Evolutionary conservation across 2,888 invertebrate genomes (phyloP).

Genomic region (Drosophila anomalata): DNA sequence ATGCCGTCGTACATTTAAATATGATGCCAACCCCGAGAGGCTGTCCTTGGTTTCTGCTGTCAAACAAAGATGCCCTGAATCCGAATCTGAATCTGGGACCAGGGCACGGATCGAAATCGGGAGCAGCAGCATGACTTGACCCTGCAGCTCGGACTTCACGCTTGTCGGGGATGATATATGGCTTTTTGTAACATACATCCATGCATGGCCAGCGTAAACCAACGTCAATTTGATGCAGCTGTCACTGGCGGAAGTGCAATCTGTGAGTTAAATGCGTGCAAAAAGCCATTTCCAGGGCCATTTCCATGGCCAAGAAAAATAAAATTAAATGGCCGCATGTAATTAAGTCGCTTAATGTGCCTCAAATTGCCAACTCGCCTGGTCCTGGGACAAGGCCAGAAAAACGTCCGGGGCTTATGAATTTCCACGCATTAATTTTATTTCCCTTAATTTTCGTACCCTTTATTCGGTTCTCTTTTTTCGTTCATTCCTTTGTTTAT

Average conservation of each 20-base stretch:
- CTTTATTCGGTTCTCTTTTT: constrained; percentile 19
- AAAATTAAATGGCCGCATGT: constrained; percentile 58
- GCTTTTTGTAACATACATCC: constrained; percentile 5
- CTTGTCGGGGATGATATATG: constrained; percentile 45
- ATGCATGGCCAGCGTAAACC: constrained; percentile 25
- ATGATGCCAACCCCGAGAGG: constrained; percentile 52
- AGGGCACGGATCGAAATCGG: background rate
- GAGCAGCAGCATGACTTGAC: constrained; percentile 15
- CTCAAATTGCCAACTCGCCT: constrained; percentile 46
- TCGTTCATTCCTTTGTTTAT: constrained; percentile 24
- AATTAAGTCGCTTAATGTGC: constrained; percentile 62
- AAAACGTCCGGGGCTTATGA: constrained; percentile 52
- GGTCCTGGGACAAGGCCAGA: constrained; percentile 1
- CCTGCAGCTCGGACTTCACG: constrained; percentile 32
- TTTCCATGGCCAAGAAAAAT: constrained; percentile 43
- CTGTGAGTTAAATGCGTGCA: constrained; percentile 43
- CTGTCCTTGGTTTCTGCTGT: constrained; percentile 63
- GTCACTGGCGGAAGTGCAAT: constrained; percentile 57
- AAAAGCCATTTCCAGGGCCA: constrained; percentile 33
- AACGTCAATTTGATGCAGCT: constrained; percentile 75
- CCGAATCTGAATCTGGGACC: constrained; percentile 8
- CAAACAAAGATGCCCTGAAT: constrained; percentile 42
- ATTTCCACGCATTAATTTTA: constrained; percentile 54
- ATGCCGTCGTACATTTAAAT: constrained; percentile 69
- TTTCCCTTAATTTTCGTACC: constrained; percentile 47